phyloP scores from a whole-genome alignment of 2,113 vertebrate species.

The Oncorhynchus masou region DNA sequence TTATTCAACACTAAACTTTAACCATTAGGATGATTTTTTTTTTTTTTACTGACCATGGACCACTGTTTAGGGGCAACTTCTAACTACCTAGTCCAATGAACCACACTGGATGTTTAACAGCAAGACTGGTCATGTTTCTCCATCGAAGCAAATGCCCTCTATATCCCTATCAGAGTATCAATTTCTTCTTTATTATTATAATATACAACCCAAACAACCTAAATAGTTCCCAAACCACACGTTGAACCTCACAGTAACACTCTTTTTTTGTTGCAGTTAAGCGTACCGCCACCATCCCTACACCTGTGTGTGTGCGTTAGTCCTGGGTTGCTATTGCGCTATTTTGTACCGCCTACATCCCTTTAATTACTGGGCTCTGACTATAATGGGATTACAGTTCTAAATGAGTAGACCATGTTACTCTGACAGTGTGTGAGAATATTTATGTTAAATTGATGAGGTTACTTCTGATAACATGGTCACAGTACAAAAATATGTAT shows the following conservation, averaged over 20 bases:
- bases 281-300: constrained; percentile 36
- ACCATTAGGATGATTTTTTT: too few relatives aligned
- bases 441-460: too few relatives aligned
- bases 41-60: not conserved
- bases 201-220: constrained; percentile 1
- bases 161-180: constrained; percentile 68
- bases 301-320: constrained; percentile 13
- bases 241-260: constrained; percentile 61
- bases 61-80: not conserved
- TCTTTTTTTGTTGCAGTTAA: constrained; percentile 37
- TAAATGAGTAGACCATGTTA: not conserved
- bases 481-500: not conserved
- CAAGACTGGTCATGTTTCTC: constrained; percentile 19
- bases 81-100: constrained; percentile 21
- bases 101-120: constrained; percentile 6
- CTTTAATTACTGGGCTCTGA: constrained; percentile 54
- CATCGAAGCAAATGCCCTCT: not conserved
- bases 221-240: constrained; percentile 52
- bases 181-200: constrained; percentile 72
- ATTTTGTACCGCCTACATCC: constrained; percentile 59
- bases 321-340: constrained; percentile 35
- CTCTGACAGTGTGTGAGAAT: too few relatives aligned
- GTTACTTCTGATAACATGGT: too few relatives aligned
- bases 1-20: too few relatives aligned
- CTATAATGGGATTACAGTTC: constrained; percentile 25